Evolutionary conservation across 1,140 invertebrate species (phyloP).

Genomic region (Tetramorium simillimum): DNA sequence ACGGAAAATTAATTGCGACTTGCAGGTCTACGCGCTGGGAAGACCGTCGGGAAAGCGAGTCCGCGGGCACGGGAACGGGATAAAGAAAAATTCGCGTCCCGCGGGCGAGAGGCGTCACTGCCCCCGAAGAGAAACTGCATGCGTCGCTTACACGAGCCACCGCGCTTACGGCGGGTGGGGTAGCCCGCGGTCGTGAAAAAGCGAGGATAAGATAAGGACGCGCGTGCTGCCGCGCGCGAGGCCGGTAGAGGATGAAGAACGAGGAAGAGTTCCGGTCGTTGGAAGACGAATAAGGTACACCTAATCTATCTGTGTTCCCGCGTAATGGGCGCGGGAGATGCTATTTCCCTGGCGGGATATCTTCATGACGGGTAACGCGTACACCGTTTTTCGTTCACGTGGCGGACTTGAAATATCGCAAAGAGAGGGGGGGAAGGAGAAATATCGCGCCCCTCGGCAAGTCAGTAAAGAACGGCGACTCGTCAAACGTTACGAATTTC

Average conservation of each 20-base stretch:
- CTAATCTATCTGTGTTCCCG: conserved; percentile 55
- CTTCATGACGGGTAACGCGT: conserved; percentile 28
- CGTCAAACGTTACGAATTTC: conserved; percentile 39
- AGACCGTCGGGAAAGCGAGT: conserved; percentile 6
- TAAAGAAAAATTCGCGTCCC: conserved; percentile 61
- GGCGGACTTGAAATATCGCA: conserved; percentile 6
- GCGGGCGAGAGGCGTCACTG: not conserved
- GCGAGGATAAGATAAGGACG: conserved; percentile 26
- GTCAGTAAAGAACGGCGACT: conserved; percentile 10
- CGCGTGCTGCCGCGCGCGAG: conserved; percentile 4
- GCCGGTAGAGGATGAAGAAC: conserved; percentile 16
- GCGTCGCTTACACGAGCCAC: not conserved
- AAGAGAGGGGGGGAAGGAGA: not conserved
- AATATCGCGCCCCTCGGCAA: conserved; percentile 35
- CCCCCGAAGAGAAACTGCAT: not conserved
- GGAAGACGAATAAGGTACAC: conserved; percentile 59
- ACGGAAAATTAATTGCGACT: conserved; percentile 68
- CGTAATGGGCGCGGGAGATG: conserved; percentile 35
- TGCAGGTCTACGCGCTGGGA: not conserved
- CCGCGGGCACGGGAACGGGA: not conserved
- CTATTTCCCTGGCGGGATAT: conserved; percentile 44
- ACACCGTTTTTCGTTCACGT: not conserved
- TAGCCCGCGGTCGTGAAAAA: not conserved
- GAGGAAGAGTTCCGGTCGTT: conserved; percentile 44
- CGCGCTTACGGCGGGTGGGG: too few relatives aligned